Conservation (phyloP, 1,140 invertebrate species). For the Listronotus bonariensis region DNA sequence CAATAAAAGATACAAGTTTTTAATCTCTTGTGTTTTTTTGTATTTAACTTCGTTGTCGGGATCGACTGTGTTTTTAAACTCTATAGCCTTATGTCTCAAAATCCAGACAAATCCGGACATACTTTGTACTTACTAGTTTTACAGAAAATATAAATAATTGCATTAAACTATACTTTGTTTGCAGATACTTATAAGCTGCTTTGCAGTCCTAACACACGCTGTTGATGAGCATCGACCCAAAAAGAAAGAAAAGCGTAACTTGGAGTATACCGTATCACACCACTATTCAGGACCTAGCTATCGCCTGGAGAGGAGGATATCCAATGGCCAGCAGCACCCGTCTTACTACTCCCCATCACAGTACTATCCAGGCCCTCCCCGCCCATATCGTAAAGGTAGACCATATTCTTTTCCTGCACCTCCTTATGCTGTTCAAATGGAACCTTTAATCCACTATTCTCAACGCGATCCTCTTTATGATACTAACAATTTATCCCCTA, state of each 20-base stretch:
- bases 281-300: constrained; percentile 60
- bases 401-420: constrained; percentile 60
- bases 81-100: no score
- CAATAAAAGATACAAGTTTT: no score
- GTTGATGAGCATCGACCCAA: constrained; percentile 56
- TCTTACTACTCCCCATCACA: constrained; percentile 43
- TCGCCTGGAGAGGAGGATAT: constrained; percentile 56
- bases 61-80: no score
- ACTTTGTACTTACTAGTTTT: no score
- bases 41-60: no score
- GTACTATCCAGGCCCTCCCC: constrained; percentile 50
- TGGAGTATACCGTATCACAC: constrained; percentile 59
- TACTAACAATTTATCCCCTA: constrained; percentile 58
- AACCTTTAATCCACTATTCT: constrained; percentile 77
- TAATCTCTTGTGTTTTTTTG: no score
- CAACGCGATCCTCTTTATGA: constrained; percentile 77
- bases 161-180: constrained; percentile 21
- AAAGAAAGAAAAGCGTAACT: constrained; percentile 60
- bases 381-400: constrained; percentile 58
- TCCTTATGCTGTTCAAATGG: constrained; percentile 79
- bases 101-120: no score
- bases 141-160: no score
- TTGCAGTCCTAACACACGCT: constrained; percentile 39
- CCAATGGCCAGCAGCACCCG: constrained; percentile 43
- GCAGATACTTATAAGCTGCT: constrained; percentile 46